Base-by-base conservation (phyloP, 2,888 invertebrate species). In the Nemotelus nigrinus region DNA sequence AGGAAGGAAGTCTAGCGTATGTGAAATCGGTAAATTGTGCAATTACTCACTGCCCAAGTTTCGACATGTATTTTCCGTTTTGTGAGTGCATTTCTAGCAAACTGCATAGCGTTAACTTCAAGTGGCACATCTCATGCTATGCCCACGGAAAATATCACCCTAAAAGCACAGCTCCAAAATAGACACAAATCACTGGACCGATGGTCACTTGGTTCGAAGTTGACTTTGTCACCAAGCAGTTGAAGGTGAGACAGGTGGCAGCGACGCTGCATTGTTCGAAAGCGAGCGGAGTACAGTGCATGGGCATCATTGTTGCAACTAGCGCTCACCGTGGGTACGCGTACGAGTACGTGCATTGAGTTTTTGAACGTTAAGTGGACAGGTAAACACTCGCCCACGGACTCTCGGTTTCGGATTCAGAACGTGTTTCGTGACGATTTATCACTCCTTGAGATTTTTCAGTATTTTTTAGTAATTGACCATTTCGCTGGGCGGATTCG, bases 311-410 rank as follows among this genome's bases (percentile, higher is more conserved):
- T 48, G 63, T 50, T 70, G 68, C 70, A 70, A 55, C 53, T 55
- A 55, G 70, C 70, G 43, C 70, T 67, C 70, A n/a, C 70, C 50
- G 55, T 70, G 55, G 44, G 55, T 57, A 60, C 48, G 60, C 45
- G 74, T 63, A 70, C 55, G 55, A 55, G 70, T 57, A 60, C 48
- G 60, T 55, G 74, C 74, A 60, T 60, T 70, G 43, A 70, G 70
- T 70, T 70, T 47, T 53, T 53, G 44, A 53, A 50, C 57, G 63
- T 50, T 74, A 74, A 74, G 74, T 63, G 74, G 63, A 60, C 74
- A 63, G 74, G 74, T 74, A 74, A 74, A 74, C 74, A 74, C 10
- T 60, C 74, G 74, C 74, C 74, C 74, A 74, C 74, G 25, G 25
- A 25, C 25, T 47, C 63, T 45, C 58, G 25, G 25, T 58, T 7